phyloP scores from a whole-genome alignment of 2,113 vertebrate species.

The Atractosteus spatula region DNA sequence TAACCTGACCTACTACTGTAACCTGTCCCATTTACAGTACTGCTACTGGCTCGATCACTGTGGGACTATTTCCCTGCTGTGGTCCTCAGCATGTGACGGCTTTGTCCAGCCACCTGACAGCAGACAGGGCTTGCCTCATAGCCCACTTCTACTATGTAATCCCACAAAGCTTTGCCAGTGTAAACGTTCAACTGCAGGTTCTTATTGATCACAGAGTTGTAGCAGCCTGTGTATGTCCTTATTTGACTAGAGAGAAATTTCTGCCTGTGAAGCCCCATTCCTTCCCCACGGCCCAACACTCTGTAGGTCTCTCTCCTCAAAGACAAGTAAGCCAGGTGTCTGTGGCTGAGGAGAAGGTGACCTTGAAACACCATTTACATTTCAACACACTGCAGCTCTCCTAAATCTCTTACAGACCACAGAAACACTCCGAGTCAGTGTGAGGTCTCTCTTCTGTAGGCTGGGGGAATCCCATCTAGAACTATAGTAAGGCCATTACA shows the following conservation, averaged over 20 bases:
- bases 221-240: constrained; percentile 14
- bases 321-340: constrained; percentile 22
- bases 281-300: constrained; percentile 52
- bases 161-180: constrained; percentile 14
- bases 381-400: not conserved
- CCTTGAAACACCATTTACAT: constrained; percentile 38
- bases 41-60: too few species aligned
- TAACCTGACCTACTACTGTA: too few species aligned
- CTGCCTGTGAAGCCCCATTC: constrained; percentile 44
- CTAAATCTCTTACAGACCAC: too few species aligned
- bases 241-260: constrained; percentile 54
- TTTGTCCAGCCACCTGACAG: too few species aligned
- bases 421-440: too few species aligned
- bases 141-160: constrained; percentile 34
- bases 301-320: constrained; percentile 32
- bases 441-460: too few species aligned
- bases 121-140: too few species aligned
- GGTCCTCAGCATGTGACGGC: too few species aligned
- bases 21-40: too few species aligned
- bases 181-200: constrained; percentile 42
- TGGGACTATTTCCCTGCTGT: too few species aligned
- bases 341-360: constrained; percentile 34
- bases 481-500: too few species aligned
- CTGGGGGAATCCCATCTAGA: too few species aligned
- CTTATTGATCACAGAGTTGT: constrained; percentile 34